Evolutionary conservation across 2,888 invertebrate genomes (phyloP), one percentile per base, ranked within the genome.

Genomic region (Xestia rhomboidea): DNA sequence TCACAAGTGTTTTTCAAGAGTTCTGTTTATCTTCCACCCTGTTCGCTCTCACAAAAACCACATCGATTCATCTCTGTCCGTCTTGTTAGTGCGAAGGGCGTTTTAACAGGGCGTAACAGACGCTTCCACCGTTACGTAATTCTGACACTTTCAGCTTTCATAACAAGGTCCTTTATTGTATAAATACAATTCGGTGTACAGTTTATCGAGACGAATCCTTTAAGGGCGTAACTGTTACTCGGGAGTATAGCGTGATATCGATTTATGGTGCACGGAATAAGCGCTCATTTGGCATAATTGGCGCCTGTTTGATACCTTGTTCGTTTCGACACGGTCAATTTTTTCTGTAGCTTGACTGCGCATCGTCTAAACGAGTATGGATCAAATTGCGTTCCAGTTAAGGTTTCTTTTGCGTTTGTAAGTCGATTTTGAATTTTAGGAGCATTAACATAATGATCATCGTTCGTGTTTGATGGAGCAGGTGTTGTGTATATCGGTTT

Each of bases 1-100:
- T 95, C 95, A 95, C 96, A 95, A 96, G 96, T 96, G 96, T 96
- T 96, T 96, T 96, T 96, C 95, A 94, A 96, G 95, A 95, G 95
- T 93, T 95, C 93, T 95, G 95, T 95, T 95, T 94, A 93, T 95
- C 93, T 93, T 93, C 90, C 91, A 89, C 90, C 93, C 92, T 92
- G 87, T 92, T 95, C 94, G 87, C 90, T 85, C 95, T 85, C 85
- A 88, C 82, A 87, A 88, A 87, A 90, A 91, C 87, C 90, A 89
- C 91, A 90, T 94, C 92, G 89, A 92, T 91, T 90, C 92, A 90
- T 96, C 95, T 93, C 94, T 88, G 91, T 96, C 94, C 91, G 90
- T 95, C 96, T 96, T 93, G 96, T 96, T 96, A 96, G 94, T 93
- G 90, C 90, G 84, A 86, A 94, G 93, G 95, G 96, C 94, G 95